Evolutionary conservation across 2,888 invertebrate species (phyloP).

Genomic region (Blomia tropicalis): DNA sequence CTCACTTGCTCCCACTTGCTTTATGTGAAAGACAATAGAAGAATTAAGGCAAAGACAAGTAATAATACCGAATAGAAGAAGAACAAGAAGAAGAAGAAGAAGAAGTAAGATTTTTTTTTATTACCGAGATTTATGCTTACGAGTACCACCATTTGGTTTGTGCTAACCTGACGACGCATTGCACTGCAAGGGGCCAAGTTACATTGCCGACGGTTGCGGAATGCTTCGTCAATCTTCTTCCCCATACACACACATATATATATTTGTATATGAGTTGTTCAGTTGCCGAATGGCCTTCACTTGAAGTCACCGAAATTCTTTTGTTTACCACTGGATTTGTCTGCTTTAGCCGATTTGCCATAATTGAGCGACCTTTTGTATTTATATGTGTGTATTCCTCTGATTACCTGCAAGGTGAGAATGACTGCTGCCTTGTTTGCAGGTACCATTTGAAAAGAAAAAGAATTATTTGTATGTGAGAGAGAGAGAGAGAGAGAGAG

Average conservation of each 20-base stretch:
- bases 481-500: too few species aligned
- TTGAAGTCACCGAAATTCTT: background rate
- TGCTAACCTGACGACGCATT: background rate
- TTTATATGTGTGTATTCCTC: too few species aligned
- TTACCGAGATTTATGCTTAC: background rate
- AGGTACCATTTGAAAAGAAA: too few species aligned
- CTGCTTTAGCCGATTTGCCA: background rate
- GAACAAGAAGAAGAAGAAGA: too few species aligned
- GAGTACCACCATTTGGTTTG: background rate
- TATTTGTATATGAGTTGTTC: too few species aligned
- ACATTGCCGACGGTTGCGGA: too few species aligned
- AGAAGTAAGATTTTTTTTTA: background rate
- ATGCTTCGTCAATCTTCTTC: too few species aligned
- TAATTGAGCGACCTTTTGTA: conserved; percentile 2
- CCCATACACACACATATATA: too few species aligned
- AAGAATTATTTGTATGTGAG: too few species aligned
- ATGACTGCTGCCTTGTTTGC: too few species aligned
- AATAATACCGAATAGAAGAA: too few species aligned
- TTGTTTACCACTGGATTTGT: background rate
- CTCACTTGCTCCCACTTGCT: background rate
- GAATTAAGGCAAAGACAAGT: background rate
- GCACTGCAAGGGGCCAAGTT: background rate
- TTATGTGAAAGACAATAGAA: background rate
- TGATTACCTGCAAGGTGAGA: conserved; percentile 11
- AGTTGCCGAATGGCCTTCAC: too few species aligned